Evolutionary conservation across 1,140 invertebrate species (phyloP), one percentile per base, ranked within the genome.

Genomic region (Coenobita brevimanus): DNA sequence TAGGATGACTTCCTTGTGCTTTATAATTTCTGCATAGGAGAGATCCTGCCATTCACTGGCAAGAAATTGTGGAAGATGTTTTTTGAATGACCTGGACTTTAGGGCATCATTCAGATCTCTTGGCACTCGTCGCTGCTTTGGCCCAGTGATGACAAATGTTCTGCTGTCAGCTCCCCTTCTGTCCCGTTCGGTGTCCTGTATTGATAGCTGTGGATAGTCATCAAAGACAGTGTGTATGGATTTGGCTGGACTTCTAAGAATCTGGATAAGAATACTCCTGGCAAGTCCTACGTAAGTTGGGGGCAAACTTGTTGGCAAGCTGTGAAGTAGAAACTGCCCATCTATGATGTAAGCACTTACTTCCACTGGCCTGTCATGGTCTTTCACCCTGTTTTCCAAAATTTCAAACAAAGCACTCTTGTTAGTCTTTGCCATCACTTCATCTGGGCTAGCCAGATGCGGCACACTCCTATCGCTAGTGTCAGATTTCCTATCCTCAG

Each of bases 181-280:
- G 71, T 2, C 36, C 6, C 71, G 30, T 38, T 75, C 71, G 15
- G 71, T 41, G 38, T 75, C 38, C 71, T 41, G 30, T 41, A 36
- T 33, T 75, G 38, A 38, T 13, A 21, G 71, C 38, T 75, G 71
- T 36, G 36, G 71, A 41, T 75, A 41, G 38, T 75, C 71, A 75
- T 75, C 27, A 75, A 75, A 75, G 36, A 17, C 2, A 33, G 38
- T 41, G 71, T 38, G 36, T 36, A 75, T 41, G 64, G 13, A 24
- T 69, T 69, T 69, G 64, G 64, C 64, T 69, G 1, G 33, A 2
- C 13, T 69, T 69, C n/a, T 69, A 17, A 69, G 33, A 27, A 13
- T 69, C 24, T 69, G 3, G 64, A 33, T 69, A 27, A 69, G 64
- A 27, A 69, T 69, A 1, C 13, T 69, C 24, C 64, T 69, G 24